Base-by-base conservation (phyloP, 2,797 vertebrate species). In the Xenentodon cancila region DNA sequence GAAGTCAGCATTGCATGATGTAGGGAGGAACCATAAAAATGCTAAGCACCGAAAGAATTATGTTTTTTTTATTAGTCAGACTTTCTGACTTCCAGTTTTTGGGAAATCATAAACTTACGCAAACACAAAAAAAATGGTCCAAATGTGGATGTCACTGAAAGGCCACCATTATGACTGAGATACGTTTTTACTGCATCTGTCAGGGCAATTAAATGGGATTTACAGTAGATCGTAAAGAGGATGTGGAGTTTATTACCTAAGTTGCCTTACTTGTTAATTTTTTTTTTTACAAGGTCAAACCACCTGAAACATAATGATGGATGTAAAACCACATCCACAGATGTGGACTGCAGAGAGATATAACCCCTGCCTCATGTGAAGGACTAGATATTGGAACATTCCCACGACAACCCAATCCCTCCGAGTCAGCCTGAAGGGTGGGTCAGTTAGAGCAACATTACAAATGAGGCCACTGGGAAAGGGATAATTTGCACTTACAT, bases 61-160 rank as follows among this genome's bases (percentile, higher is more conserved):
- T 80, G 73, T 59, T 75, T 49, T 21, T 46, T 90, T 86, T 76
- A 82, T 5, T 78, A 80, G 68, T 49, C 45, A 12, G 56, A 78
- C 81, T 59, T 75, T 70, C 80, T 61, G 44, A 86, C 84, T 90
- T 89, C 87, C 86, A 87, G 66, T 84, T 87, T 85, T 64, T 50
- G 65, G 88, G 84, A 90, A 92, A 89, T 78, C 77, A 76, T 91
- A 89, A 91, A 90, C 52, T 82, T 87, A 68, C 21, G 21, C 68
- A 79, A 90, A 90, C 72, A 77, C 72, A 56, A 77, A 81, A 84
- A 30, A 86, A 74, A 58, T 51, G 48, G 19, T 58, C 60, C 66
- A 60, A 73, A 72, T 47, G 67, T 75, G 71, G 44, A 77, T 72
- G 77, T 80, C 66, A 85, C 3, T 74, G 72, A 87, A 75, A 78